phyloP scores from a whole-genome alignment of 2,797 vertebrate genomes.

The Delichon dasypus region DNA sequence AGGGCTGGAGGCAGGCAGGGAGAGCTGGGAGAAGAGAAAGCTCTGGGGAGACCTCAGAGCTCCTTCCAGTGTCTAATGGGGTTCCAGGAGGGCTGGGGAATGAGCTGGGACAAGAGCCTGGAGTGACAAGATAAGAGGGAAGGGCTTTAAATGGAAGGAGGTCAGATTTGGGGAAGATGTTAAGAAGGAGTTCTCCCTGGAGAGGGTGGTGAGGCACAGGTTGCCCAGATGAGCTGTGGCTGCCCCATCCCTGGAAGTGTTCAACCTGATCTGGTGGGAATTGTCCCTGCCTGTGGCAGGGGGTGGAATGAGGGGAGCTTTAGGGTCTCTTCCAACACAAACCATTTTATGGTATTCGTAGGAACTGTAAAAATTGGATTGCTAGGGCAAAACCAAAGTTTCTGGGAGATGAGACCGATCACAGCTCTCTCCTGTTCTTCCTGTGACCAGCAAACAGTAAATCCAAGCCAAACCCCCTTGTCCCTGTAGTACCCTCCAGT shows the following conservation, averaged over 20 bases:
- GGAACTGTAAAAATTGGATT: neutral
- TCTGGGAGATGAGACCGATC: neutral
- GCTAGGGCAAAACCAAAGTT: neutral
- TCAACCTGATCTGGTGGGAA: neutral
- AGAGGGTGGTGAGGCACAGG: neutral
- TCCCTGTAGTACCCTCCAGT: neutral
- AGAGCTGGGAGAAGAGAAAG: neutral
- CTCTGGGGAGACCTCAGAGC: neutral
- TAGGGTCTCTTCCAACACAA: neutral
- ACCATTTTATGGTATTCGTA: neutral
- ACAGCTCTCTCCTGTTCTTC: neutral
- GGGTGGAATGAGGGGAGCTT: accelerated
- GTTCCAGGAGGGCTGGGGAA: neutral
- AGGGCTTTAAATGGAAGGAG: neutral
- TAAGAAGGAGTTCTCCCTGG: neutral
- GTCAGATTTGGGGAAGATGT: neutral
- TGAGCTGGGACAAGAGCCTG: neutral
- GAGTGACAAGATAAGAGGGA: neutral
- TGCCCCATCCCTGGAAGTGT: neutral
- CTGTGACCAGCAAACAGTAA: neutral
- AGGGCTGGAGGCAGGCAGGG: neutral
- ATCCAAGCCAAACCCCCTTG: neutral
- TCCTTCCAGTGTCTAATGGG: neutral
- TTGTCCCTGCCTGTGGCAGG: no score
- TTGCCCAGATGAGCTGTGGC: neutral